Evolutionary conservation across 2,797 vertebrate species (phyloP), one percentile per base, ranked within the genome.

Genomic region (Chelonia mydas): DNA sequence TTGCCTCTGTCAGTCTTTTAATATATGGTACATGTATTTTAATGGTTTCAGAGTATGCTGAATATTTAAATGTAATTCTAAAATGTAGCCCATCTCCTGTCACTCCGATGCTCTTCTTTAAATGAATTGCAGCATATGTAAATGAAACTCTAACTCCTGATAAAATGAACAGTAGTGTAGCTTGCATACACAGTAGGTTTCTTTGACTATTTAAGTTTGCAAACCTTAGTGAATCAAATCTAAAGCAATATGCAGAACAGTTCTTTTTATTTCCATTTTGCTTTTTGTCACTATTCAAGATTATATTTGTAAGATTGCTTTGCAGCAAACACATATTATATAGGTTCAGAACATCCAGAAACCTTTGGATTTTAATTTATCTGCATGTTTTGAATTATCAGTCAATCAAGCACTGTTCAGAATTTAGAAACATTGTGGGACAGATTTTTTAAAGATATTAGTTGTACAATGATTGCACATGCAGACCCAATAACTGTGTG

Each of bases 321-420:
- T 45, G 41, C 82, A 90, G 89, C 65, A 91, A 17, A 90, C 84
- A 55, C 78, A 95, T 94, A 97, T 94, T 95, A 65, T 65, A 45
- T 93, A 93, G 84, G 94, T 92, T 68, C 93, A 92, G 50, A 51
- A 41, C 86, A 92, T 95, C 88, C 92, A 95, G 94, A 68, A 85
- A 72, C 51, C 95, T 83, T 74, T 96, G 96, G 93, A 96, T 97
- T 94, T 95, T 96, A 94, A 95, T n/a, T 68, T 23, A 37, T 92
- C 86, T 93, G 90, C 84, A 37, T 93, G 84, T 89, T 96, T 96
- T 91, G 95, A 97, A 96, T 94, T 5, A 72, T 23, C 89, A 93
- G 74, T 92, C 91, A 90, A 86, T 96, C 78, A 95, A 96, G 91
- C 87, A 94, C 81, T 92, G 59, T 77, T 51, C 86, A 87, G 92